These are phyloP conservation scores for Athalia rosae DNA, from an alignment of 2,888 invertebrate genomes.

Conservation along the genomic window DNA sequence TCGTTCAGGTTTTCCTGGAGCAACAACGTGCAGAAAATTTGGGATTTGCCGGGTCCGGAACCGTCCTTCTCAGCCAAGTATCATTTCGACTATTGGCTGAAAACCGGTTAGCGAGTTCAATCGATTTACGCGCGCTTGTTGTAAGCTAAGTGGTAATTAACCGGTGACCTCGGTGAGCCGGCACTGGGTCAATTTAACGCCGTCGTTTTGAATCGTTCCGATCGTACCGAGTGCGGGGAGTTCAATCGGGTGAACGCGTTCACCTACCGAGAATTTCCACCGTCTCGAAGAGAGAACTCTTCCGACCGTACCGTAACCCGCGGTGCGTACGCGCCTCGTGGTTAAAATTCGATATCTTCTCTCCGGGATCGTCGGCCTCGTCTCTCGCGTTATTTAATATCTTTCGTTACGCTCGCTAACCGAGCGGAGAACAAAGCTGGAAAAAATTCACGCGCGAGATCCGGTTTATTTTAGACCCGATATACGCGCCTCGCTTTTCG, in stretches of 20 bases:
- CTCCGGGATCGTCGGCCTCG: constrained; percentile 11
- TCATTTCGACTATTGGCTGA: constrained; percentile 56
- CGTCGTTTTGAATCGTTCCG: constrained; percentile 23
- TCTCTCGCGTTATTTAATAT: constrained; percentile 18
- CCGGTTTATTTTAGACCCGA: background rate
- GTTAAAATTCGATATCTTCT: constrained; percentile 28
- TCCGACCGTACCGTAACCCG: too few species aligned
- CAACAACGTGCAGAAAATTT: constrained; percentile 55
- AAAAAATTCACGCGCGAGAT: constrained; percentile 9
- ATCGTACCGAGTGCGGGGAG: constrained; percentile 1
- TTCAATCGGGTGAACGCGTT: constrained; percentile 1
- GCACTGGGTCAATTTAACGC: constrained; percentile 20
- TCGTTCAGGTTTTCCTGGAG: constrained; percentile 63
- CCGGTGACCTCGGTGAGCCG: background rate
- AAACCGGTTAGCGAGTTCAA: constrained; percentile 54
- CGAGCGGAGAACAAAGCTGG: constrained; percentile 25
- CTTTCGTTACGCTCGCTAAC: constrained; percentile 13
- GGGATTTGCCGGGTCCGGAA: constrained; percentile 45
- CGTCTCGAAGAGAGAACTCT: too few species aligned
- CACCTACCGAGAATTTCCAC: too few species aligned
- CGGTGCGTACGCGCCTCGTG: too few species aligned
- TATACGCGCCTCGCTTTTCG: background rate
- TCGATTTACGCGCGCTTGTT: constrained; percentile 20
- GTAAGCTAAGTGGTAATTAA: constrained; percentile 20
- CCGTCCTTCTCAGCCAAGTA: constrained; percentile 45